Conservation (phyloP, 1,140 invertebrate species). For the Linepithema humile region DNA sequence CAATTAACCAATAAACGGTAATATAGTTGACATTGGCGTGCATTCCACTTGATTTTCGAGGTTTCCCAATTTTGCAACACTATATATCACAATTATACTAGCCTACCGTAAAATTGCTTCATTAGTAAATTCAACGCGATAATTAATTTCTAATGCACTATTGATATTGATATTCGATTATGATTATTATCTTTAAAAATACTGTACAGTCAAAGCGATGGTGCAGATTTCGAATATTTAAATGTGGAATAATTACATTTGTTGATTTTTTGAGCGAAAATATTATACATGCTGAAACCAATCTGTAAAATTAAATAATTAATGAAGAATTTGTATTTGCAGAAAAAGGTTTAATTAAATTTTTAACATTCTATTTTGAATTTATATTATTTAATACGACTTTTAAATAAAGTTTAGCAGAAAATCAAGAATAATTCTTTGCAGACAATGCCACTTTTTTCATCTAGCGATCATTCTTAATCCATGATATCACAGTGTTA, state of each 20-base stretch:
- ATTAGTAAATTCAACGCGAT: not conserved
- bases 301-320: no score
- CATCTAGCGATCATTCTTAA: not conserved
- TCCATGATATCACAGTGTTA: not conserved
- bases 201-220: no score
- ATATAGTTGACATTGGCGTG: not conserved
- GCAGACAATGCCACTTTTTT: not conserved
- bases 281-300: no score
- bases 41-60: constrained; percentile 34
- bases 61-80: constrained; percentile 49
- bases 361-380: no score
- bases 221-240: not conserved
- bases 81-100: constrained; percentile 40
- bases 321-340: no score
- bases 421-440: not conserved
- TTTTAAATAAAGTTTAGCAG: not conserved
- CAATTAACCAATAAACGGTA: not conserved
- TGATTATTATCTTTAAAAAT: no score
- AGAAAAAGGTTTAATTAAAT: not conserved
- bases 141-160: constrained; percentile 49
- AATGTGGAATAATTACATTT: not conserved
- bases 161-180: not conserved
- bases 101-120: not conserved
- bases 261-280: not conserved
- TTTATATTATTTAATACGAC: not conserved